Conservation (phyloP, 2,113 vertebrate species). For the Gadus macrocephalus region DNA sequence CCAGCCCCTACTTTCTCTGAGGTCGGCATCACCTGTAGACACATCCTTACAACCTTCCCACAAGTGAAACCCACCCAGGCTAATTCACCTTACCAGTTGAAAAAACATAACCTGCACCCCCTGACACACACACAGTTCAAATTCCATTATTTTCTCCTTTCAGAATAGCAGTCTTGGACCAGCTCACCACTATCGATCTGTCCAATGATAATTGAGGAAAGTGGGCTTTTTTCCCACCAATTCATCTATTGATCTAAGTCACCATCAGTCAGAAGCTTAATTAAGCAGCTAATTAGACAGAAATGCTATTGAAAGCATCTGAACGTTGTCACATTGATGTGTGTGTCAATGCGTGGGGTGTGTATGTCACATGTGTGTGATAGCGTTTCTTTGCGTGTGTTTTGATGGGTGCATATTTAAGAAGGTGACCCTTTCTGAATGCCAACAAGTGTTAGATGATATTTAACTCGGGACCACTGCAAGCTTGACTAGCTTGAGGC, state of each 20-base stretch:
- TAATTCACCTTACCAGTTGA: slow-evolving; percentile 30
- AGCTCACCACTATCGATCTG: slow-evolving; percentile 52
- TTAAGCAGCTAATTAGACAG: slow-evolving; percentile 65
- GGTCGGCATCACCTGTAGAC: too few relatives aligned
- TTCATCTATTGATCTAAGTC: slow-evolving; percentile 64
- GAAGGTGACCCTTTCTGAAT: slow-evolving; percentile 5
- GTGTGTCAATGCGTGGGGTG: slow-evolving; percentile 13
- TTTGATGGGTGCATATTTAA: not conserved
- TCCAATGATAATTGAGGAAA: slow-evolving; percentile 60
- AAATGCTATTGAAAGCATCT: slow-evolving; percentile 56
- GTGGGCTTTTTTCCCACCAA: slow-evolving; percentile 56
- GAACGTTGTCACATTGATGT: not conserved
- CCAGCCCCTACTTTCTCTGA: slow-evolving; percentile 34
- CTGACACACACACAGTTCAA: slow-evolving; percentile 10
- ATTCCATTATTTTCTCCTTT: slow-evolving; percentile 32
- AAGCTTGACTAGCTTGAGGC: not conserved
- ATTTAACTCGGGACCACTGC: not conserved
- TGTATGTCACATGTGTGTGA: not conserved
- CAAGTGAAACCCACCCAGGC: not conserved
- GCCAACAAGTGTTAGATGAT: slow-evolving; percentile 9
- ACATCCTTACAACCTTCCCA: not conserved
- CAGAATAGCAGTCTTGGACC: slow-evolving; percentile 30
- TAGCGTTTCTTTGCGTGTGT: slow-evolving; percentile 16
- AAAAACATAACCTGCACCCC: too few relatives aligned
- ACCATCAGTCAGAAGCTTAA: slow-evolving; percentile 61